phyloP scores from a whole-genome alignment of 2,888 invertebrate genomes.

The Chydorus sphaericus region DNA sequence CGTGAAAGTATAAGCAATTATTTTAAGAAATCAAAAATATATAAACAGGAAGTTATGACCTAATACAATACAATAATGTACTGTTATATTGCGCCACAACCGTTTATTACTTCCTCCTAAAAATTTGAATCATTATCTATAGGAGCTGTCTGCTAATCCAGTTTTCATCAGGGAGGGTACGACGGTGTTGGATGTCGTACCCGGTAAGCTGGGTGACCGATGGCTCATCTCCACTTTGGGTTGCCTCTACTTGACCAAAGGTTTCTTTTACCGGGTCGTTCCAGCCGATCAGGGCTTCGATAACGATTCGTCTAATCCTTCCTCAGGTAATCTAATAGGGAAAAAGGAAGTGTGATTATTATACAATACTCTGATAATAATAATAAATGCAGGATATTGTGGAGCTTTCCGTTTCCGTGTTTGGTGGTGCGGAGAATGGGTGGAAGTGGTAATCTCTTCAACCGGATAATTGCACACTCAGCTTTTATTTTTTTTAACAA shows the following conservation, averaged over 20 bases:
- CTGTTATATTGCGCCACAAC: too few relatives aligned
- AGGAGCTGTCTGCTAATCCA: conserved; percentile 62
- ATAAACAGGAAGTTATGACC: too few relatives aligned
- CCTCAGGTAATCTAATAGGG: background rate
- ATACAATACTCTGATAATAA: too few relatives aligned
- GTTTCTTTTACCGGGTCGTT: conserved; percentile 77
- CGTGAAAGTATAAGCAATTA: too few relatives aligned
- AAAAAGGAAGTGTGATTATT: background rate
- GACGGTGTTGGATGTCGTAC: conserved; percentile 65
- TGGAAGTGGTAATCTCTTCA: conserved; percentile 45
- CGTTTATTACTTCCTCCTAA: background rate
- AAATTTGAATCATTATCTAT: conserved; percentile 27
- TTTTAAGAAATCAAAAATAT: too few relatives aligned
- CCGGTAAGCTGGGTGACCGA: conserved; percentile 80
- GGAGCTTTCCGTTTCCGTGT: conserved; percentile 77
- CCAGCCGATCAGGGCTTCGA: conserved; percentile 76
- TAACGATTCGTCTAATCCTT: conserved; percentile 23
- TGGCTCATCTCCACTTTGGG: conserved; percentile 83
- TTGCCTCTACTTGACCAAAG: conserved; percentile 66
- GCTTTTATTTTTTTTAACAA: background rate
- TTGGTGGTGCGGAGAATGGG: conserved; percentile 92
- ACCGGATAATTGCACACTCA: background rate
- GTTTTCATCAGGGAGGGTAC: conserved; percentile 65
- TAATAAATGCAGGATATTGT: conserved; percentile 18
- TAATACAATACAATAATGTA: too few relatives aligned